Evolutionary conservation across 2,888 invertebrate genomes (phyloP).

Genomic region (Zaprionus bogoriensis): DNA sequence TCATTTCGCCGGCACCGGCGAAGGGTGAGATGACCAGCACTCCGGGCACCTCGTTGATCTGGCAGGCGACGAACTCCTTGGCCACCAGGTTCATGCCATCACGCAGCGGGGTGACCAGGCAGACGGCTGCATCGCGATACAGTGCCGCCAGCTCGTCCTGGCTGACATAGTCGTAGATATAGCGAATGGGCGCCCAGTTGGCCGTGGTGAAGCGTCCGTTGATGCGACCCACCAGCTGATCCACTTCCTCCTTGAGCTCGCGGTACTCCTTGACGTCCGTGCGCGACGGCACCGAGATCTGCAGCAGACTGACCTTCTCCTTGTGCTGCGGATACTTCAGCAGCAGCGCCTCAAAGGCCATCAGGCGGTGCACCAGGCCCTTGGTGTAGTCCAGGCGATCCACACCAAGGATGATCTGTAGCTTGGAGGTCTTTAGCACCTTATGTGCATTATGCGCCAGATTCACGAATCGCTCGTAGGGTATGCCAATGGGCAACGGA

Average conservation of each 20-base stretch:
- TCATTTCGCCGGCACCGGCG: conserved; percentile 96
- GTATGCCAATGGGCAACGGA: conserved; percentile 94
- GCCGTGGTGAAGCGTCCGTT: conserved; percentile 95
- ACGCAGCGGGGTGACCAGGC: conserved; percentile 92
- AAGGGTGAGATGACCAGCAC: conserved; percentile 95
- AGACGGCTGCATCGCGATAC: conserved; percentile 93
- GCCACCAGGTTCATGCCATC: conserved; percentile 97
- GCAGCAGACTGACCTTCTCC: conserved; percentile 91
- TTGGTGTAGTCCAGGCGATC: conserved; percentile 96
- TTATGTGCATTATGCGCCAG: conserved; percentile 89
- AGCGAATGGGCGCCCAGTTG: conserved; percentile 94
- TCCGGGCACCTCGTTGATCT: conserved; percentile 92
- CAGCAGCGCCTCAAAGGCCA: conserved; percentile 91
- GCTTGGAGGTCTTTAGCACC: conserved; percentile 87
- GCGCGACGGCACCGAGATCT: conserved; percentile 94
- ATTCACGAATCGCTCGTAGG: conserved; percentile 92
- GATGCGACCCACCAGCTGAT: conserved; percentile 92
- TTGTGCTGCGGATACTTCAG: conserved; percentile 93
- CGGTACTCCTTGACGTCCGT: conserved; percentile 95
- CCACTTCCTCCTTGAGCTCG: conserved; percentile 94
- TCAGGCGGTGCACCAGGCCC: conserved; percentile 91
- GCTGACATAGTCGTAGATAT: conserved; percentile 94
- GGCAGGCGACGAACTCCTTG: conserved; percentile 96
- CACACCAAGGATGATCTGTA: conserved; percentile 93
- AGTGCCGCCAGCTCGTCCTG: conserved; percentile 94